Evolutionary conservation across 2,797 vertebrate genomes (phyloP).

Genomic region (Percopsis omiscomaycus): DNA sequence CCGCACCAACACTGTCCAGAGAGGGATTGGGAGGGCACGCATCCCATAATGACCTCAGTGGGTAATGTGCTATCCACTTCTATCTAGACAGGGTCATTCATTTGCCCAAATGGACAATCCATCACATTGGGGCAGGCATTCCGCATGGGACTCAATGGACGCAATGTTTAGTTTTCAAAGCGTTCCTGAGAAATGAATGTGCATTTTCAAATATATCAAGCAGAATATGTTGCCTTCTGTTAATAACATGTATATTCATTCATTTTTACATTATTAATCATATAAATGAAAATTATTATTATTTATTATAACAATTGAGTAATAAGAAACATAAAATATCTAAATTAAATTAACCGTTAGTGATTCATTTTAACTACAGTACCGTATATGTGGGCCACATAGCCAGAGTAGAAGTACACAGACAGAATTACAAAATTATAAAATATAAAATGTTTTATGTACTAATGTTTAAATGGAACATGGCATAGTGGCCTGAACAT

Average conservation of each 20-base stretch:
- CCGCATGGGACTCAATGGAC: constrained; percentile 28
- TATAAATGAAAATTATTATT: background rate
- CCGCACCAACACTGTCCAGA: constrained; percentile 37
- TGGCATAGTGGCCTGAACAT: no score
- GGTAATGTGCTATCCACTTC: constrained; percentile 56
- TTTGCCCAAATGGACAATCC: constrained; percentile 67
- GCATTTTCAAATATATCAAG: constrained; percentile 53
- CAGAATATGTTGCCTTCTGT: constrained; percentile 8
- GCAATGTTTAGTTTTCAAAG: constrained; percentile 47
- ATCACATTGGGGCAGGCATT: constrained; percentile 53
- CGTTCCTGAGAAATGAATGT: constrained; percentile 43
- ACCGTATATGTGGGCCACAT: background rate
- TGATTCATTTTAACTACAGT: background rate
- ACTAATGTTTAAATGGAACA: background rate
- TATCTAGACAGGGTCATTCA: constrained; percentile 62
- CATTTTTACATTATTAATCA: background rate
- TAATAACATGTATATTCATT: constrained; percentile 3
- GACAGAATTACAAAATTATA: background rate
- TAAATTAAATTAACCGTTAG: no score
- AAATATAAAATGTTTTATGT: background rate
- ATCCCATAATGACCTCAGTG: constrained; percentile 61
- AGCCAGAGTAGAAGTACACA: background rate
- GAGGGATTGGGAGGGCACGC: constrained; percentile 29
- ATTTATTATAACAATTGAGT: background rate
- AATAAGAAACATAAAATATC: constrained; percentile 1